Base-by-base conservation (phyloP, 2,113 vertebrate genomes). In the Callocephalon fimbriatum region DNA sequence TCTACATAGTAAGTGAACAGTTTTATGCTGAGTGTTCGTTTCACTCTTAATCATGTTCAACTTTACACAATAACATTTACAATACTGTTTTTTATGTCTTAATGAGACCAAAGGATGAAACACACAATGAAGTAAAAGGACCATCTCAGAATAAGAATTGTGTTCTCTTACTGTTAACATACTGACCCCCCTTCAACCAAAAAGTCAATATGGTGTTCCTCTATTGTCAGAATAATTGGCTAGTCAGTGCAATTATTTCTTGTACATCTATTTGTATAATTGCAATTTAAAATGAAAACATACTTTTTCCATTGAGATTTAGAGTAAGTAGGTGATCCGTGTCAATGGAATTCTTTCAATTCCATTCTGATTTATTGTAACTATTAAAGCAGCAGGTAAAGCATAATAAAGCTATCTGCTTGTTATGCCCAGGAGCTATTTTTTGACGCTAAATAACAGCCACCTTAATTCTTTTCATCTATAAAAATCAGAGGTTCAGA, bases 311-410 rank as follows among this genome's bases (percentile, higher is more conserved):
- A 59, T 17, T 79, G 67, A 86, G 50, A 48, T 58, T 92, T 79
- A 76, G 54, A 93, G 61, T 70, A n/a, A 88, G 19, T 70, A 37
- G 22, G 9, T 93, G 63, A 95, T 90, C 76, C 58, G 63, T 67
- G 45, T 56, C 90, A 88, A 22, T 77, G 45, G 62, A 92, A 90
- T 83, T 92, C 80, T 95, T 94, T 87, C 40, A 38, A 31, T 73
- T 84, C 22, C 31, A 62, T 79, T 82, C 44, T 90, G 77, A 93
- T 90, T 87, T 94, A 63, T 90, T 66, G 29, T 4, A 83, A 20
- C 17, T 58, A 76, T 79, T 79, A 86, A 90, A 72, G 16, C 31
- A 85, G 48, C 85, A 90, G 26, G 32, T 79, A 93, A 90, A 94
- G 10, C 12, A n/a, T 66, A 76, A 79, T 82, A 88, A 91, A 91